Conservation (phyloP, 2,888 invertebrate genomes). For the Mythimna albipuncta region DNA sequence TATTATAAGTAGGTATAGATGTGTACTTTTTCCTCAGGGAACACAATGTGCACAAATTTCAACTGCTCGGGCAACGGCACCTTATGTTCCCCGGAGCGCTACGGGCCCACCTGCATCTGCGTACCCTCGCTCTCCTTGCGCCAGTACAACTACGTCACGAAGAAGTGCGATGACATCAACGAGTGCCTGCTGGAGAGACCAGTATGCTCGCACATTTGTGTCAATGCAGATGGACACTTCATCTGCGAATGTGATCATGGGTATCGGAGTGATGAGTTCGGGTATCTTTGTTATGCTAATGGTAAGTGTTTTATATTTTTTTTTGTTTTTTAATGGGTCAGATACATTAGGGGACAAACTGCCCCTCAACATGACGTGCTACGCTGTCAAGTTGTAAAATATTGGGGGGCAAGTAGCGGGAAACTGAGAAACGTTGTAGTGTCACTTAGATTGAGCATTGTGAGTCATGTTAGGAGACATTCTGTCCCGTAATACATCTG, state of each 20-base stretch:
- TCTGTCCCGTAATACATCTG: too few relatives aligned
- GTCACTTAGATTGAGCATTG: too few relatives aligned
- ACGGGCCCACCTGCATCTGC: slow-evolving; percentile 90
- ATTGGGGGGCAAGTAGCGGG: too few relatives aligned
- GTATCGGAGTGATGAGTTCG: not conserved
- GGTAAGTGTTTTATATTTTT: not conserved
- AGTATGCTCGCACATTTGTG: slow-evolving; percentile 93
- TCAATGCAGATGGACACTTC: slow-evolving; percentile 91
- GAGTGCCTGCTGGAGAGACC: slow-evolving; percentile 92
- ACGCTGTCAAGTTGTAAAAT: too few relatives aligned
- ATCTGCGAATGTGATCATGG: slow-evolving; percentile 91
- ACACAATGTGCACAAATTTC: slow-evolving; percentile 77
- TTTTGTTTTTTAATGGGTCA: not conserved
- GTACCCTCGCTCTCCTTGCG: slow-evolving; percentile 75
- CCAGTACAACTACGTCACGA: slow-evolving; percentile 76
- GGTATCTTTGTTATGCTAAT: not conserved
- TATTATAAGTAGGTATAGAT: too few relatives aligned
- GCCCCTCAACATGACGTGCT: too few relatives aligned
- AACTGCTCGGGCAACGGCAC: slow-evolving; percentile 72
- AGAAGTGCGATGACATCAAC: slow-evolving; percentile 90
- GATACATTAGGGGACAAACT: too few relatives aligned
- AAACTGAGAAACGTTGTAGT: too few relatives aligned
- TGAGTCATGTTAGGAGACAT: too few relatives aligned
- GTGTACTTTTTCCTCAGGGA: slow-evolving; percentile 71
- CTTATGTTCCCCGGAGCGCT: slow-evolving; percentile 73